Conservation (phyloP, 2,797 vertebrate species). For the Anabas testudineus region DNA sequence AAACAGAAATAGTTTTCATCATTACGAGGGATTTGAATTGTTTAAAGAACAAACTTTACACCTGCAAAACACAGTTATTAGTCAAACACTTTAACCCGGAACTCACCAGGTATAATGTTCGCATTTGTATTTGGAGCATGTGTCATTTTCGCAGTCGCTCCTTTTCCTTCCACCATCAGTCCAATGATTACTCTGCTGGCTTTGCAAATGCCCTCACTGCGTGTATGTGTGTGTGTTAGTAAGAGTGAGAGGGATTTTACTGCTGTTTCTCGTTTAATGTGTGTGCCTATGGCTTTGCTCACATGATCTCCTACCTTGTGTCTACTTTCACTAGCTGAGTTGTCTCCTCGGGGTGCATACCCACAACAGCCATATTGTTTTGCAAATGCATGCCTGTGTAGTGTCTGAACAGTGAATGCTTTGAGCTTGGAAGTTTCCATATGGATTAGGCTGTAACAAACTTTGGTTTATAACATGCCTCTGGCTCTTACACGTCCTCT, state of each 20-base stretch:
- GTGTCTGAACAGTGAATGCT: conserved; percentile 22
- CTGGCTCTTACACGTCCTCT: conserved; percentile 30
- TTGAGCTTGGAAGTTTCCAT: conserved; percentile 29
- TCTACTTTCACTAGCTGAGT: conserved; percentile 7
- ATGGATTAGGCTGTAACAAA: conserved; percentile 50
- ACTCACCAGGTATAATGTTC: conserved; percentile 6
- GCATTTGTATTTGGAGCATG: conserved; percentile 17
- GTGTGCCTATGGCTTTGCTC: conserved; percentile 33
- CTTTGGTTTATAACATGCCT: conserved; percentile 21
- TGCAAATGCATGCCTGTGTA: conserved; percentile 29
- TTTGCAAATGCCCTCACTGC: conserved; percentile 14
- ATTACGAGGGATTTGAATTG: conserved; percentile 43
- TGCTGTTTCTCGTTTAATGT: conserved; percentile 12
- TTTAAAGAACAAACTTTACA: conserved; percentile 36
- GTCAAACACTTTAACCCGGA: conserved; percentile 26
- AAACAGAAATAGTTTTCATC: conserved; percentile 36
- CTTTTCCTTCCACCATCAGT: conserved; percentile 31
- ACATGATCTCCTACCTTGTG: conserved; percentile 18
- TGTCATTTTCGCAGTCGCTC: conserved; percentile 35
- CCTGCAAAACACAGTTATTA: conserved; percentile 51
- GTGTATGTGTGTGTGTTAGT: not conserved
- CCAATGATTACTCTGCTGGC: conserved; percentile 25
- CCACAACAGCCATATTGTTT: conserved; percentile 46
- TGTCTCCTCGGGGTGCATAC: conserved; percentile 42
- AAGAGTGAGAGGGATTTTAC: not conserved